Evolutionary conservation across 92 coral and sea anemone genomes (phyloP), one percentile per base, ranked within the genome.

Genomic region (Heliopora coerulea): DNA sequence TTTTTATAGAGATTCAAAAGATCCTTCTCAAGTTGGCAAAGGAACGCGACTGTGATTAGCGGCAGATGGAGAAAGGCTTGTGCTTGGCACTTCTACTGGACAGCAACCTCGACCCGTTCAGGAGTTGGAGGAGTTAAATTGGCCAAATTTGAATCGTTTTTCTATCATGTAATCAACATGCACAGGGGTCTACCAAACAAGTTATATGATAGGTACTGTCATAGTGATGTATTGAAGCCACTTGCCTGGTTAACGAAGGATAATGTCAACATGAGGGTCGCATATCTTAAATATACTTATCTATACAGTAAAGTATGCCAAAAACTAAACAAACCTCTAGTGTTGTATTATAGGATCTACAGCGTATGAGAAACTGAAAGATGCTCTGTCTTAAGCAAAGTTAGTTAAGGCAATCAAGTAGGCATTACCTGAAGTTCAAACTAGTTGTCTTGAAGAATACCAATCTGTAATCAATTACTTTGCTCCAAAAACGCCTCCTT

Each of bases 101-200:
- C 78, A 49, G 78, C 60, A 18, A 70, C 78, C 9, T 70, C 77
- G 5, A 70, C 78, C 40, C 27, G 8, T 8, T 34, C 46, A 11
- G 44, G 61, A 49, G 50, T 72, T 37, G 85, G 85, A 12, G 79
- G 65, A 65, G 74, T 85, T 18, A 77, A 64, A 27, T 50, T 78
- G 42, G 89, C 89, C 28, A 86, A 86, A 61, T 86, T 86, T 49
- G 70, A 79, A 27, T 66, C 84, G 37, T 82, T 82, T 50, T 65
- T 82, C 11, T 82, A 48, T 9, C 87, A 83, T 65, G 21, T 46
- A 23, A 18, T 68, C 18, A 68, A 68, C n/a, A 2, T 9, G 14
- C 75, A 68, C 8, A 68, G 33, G 11, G 19, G 48, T 7, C 33
- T 68, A n/a, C 75, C 56, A 17, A 65, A 65, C 50, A 65, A 65